Percentiles rank a stretch among this genome's conserved stretches.
These are phyloP conservation scores for Anguilla marmorata DNA, from an alignment of 2,797 vertebrate genomes.

Conservation along the genomic window DNA sequence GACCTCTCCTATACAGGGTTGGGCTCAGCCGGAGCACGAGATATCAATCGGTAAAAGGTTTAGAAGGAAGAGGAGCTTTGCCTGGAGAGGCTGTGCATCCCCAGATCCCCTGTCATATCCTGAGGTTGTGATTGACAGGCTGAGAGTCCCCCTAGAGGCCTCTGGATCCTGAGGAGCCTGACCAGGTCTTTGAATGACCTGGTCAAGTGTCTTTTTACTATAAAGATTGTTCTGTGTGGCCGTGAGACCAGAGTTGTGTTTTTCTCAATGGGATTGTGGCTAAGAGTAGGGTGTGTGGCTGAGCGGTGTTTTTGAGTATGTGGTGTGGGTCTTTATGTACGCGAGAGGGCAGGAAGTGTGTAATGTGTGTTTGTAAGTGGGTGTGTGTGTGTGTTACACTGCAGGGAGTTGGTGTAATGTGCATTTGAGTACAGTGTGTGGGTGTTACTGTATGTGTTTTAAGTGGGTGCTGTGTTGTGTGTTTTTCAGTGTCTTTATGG, in stretches of 20 bases:
- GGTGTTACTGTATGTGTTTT: background rate
- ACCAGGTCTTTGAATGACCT: background rate
- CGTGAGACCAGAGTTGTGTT: background rate
- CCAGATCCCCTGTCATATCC: slow-evolving; percentile 1
- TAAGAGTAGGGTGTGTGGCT: background rate
- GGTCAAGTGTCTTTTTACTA: background rate
- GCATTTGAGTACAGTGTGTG: background rate
- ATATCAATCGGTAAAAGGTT: background rate
- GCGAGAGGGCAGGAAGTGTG: background rate
- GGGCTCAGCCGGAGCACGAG: slow-evolving; percentile 5
- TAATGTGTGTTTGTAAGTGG: background rate
- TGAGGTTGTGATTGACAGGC: slow-evolving; percentile 20
- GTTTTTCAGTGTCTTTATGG: background rate
- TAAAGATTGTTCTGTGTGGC: background rate
- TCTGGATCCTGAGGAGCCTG: background rate
- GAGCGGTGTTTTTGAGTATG: background rate
- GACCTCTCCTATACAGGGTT: slow-evolving; percentile 32
- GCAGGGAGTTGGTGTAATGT: background rate
- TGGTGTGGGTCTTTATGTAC: background rate
- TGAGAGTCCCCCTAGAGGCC: background rate
- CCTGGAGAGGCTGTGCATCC: slow-evolving; percentile 16
- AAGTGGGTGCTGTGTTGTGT: background rate
- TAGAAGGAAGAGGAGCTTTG: slow-evolving; percentile 29
- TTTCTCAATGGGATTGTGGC: too few relatives aligned
- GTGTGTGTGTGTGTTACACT: background rate